Evolutionary conservation across 2,888 invertebrate genomes (phyloP).

Genomic region (Pristionchus maxplancki): DNA sequence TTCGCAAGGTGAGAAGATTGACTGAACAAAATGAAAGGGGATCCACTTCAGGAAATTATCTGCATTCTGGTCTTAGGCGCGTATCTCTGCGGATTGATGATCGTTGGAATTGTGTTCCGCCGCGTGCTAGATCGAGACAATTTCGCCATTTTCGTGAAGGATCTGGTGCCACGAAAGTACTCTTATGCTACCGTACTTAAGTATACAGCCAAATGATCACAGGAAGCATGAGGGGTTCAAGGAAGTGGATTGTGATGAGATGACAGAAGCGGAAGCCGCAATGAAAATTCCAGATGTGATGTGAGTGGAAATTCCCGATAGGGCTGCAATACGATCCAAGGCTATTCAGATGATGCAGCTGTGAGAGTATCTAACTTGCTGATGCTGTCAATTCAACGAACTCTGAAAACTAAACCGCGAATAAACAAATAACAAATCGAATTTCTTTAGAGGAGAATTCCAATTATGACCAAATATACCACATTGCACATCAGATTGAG

Average conservation of each 20-base stretch:
- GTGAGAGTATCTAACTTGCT: not conserved
- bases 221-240: not conserved
- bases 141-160: constrained; percentile 4
- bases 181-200: not conserved
- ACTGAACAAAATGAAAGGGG: too few species aligned
- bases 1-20: not conserved
- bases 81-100: not conserved
- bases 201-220: not conserved
- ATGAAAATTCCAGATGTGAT: not conserved
- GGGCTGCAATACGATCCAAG: not conserved
- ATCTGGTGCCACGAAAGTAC: not conserved
- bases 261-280: not conserved
- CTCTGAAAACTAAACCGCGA: not conserved
- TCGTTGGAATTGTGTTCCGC: not conserved
- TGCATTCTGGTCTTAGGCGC: not conserved
- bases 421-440: not conserved
- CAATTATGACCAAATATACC: too few species aligned
- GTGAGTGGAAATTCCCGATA: not conserved
- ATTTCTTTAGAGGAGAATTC: too few species aligned
- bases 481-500: too few species aligned
- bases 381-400: too few species aligned
- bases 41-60: not conserved
- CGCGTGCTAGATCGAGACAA: not conserved
- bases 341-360: not conserved
- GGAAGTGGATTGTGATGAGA: not conserved